These are phyloP conservation scores for Saccopteryx bilineata DNA, from an alignment of 2,113 vertebrate genomes.

Conservation along the genomic window DNA sequence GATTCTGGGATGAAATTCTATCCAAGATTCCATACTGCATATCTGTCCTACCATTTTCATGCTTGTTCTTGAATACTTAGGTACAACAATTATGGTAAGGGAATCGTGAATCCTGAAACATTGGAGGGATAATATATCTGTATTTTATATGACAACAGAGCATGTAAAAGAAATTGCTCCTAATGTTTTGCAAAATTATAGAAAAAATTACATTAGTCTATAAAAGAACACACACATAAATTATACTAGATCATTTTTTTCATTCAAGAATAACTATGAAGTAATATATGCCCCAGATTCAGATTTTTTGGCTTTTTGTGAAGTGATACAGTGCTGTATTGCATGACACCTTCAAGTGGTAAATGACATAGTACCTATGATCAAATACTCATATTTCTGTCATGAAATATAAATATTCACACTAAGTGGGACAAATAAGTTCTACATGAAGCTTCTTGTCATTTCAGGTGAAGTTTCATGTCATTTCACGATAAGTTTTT, in stretches of 20 bases:
- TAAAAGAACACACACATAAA: neutral
- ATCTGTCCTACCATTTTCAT: neutral
- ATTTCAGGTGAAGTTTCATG: neutral
- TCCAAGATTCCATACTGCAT: neutral
- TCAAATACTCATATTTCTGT: neutral
- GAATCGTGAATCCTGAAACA: neutral
- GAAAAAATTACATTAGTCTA: constrained; percentile 21
- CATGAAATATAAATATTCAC: neutral
- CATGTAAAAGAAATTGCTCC: neutral
- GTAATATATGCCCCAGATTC: neutral
- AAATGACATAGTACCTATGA: neutral
- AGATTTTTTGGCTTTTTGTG: neutral
- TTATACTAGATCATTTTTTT: neutral
- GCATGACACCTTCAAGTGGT: neutral
- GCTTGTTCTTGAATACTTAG: neutral
- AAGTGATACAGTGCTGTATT: neutral
- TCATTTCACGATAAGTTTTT: neutral
- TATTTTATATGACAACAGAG: neutral
- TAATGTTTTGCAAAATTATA: neutral
- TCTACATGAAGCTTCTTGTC: neutral
- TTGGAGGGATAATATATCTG: neutral
- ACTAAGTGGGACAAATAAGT: neutral
- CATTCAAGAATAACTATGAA: constrained; percentile 23
- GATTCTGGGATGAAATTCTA: neutral
- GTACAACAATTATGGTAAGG: neutral